A percentile compares a stretch with the other conserved stretches of the same genome.
Conservation (phyloP, 2,113 vertebrate genomes). For the Solenodon paradoxus region DNA sequence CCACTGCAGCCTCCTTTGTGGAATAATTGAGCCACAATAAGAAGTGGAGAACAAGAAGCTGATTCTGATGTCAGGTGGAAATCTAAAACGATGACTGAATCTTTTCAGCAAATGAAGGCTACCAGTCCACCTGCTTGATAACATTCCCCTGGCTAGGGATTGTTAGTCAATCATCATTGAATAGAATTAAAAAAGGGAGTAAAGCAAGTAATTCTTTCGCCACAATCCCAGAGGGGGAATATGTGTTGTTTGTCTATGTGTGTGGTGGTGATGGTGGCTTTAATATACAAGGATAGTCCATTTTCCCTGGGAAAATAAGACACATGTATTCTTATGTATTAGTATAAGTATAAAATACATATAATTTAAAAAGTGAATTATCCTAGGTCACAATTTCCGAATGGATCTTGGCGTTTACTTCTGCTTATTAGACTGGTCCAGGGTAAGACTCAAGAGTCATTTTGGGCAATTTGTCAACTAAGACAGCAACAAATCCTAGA, state of each 20-base stretch:
- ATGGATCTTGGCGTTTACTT: background rate
- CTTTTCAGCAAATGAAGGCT: constrained; percentile 63
- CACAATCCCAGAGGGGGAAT: background rate
- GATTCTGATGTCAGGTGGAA: constrained; percentile 56
- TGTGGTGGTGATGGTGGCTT: background rate
- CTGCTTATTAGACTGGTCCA: background rate
- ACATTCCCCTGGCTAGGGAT: constrained; percentile 50
- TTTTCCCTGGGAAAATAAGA: constrained; percentile 60
- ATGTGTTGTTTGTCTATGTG: background rate
- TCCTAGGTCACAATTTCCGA: background rate
- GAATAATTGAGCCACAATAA: constrained; percentile 42
- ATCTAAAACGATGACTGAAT: constrained; percentile 43
- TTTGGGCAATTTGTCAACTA: background rate
- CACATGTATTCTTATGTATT: constrained; percentile 56
- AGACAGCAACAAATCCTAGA: background rate
- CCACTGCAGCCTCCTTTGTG: constrained; percentile 30
- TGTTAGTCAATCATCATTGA: constrained; percentile 56
- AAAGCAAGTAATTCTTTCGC: constrained; percentile 49
- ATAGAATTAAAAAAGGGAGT: constrained; percentile 41
- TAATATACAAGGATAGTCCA: background rate
- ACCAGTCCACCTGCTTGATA: constrained; percentile 32
- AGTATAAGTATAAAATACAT: constrained; percentile 64
- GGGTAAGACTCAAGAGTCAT: background rate
- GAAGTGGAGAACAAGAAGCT: constrained; percentile 12
- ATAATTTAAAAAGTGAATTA: constrained; percentile 37